phyloP scores from a whole-genome alignment of 2,888 invertebrate genomes.

The Lordiphosa andalusiaca region DNA sequence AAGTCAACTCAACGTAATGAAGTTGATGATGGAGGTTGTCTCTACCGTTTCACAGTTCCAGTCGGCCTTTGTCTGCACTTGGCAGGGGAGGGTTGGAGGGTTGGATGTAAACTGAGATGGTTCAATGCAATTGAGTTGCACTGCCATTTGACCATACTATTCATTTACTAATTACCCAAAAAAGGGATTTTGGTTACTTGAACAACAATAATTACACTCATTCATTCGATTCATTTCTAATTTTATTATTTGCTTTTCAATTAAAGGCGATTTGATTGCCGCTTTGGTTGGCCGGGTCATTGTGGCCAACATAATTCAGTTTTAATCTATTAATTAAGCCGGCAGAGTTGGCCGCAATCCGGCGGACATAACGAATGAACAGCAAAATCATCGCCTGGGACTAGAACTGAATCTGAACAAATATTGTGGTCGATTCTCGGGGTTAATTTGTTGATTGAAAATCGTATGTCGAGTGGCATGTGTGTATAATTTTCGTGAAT shows the following conservation, averaged over 20 bases:
- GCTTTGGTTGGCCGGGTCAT: constrained; percentile 4
- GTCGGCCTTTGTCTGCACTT: too few relatives aligned
- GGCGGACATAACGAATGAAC: constrained; percentile 3
- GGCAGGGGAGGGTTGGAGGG: too few relatives aligned
- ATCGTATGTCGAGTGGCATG: constrained; percentile 27
- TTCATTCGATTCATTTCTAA: constrained; percentile 14
- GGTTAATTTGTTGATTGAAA: constrained; percentile 66
- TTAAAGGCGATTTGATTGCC: constrained; percentile 44
- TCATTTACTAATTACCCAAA: too few relatives aligned
- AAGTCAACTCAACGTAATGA: constrained; percentile 8
- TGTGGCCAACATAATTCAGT: constrained; percentile 48
- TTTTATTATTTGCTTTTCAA: constrained; percentile 63
- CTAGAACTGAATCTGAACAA: constrained; percentile 48
- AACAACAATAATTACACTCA: too few relatives aligned
- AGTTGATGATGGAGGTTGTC: too few relatives aligned
- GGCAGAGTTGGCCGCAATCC: constrained; percentile 6
- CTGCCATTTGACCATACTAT: too few relatives aligned
- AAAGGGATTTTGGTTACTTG: too few relatives aligned
- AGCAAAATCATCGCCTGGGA: constrained; percentile 2
- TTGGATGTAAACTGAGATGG: too few relatives aligned
- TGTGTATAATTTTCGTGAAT: constrained; percentile 48
- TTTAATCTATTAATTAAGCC: constrained; percentile 72
- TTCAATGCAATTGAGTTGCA: too few relatives aligned
- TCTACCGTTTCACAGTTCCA: too few relatives aligned
- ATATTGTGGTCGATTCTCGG: constrained; percentile 53